Evolutionary conservation across 2,113 vertebrate genomes (phyloP), one percentile per base, ranked within the genome.

Genomic region (Indri indri): DNA sequence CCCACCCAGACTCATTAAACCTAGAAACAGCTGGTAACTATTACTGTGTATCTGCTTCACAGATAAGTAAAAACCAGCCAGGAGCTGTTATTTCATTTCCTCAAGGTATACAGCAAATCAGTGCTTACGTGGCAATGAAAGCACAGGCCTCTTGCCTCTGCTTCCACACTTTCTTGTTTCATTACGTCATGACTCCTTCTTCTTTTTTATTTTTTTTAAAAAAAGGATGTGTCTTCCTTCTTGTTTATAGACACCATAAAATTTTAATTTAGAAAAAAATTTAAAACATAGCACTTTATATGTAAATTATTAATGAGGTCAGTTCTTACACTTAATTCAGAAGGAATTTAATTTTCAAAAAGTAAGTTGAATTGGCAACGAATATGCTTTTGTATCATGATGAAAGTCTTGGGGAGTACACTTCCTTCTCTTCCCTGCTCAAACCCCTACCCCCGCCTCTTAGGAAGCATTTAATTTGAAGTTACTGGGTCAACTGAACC

Each of bases 381-480:
- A 57, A 23, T n/a, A 83, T 80, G 32, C 42, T 84, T 50, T 93
- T 82, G 23, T 1, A 61, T 84, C 52, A 89, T 92, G 90, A 86
- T 22, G 3, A 1, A 85, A 94, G 42, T 52, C 96, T 86, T 8
- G 22, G 27, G 11, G 17, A 86, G 42, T 93, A 61, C 16, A 79
- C 66, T 68, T n/a, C 50, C 50, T 42, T 37, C 40, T 94, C 22
- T 68, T 54, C 23, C 50, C 40, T 88, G 20, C 7, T 91, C 32
- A 47, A 2, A 5, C 17, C 8, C 16, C 27, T 7, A 12, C 2
- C 32, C 71, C 9, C 8, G 42, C 65, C 83, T 79, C 0, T 82
- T 25, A 0, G 40, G 50, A 90, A 96, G 22, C 37, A 59, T 97
- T 96, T 95, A 59, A 82, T 90, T 97, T 97, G 95, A 96, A 96